These are phyloP conservation scores for Chionis minor DNA, from an alignment of 2,113 vertebrate species.

Conservation along the genomic window DNA sequence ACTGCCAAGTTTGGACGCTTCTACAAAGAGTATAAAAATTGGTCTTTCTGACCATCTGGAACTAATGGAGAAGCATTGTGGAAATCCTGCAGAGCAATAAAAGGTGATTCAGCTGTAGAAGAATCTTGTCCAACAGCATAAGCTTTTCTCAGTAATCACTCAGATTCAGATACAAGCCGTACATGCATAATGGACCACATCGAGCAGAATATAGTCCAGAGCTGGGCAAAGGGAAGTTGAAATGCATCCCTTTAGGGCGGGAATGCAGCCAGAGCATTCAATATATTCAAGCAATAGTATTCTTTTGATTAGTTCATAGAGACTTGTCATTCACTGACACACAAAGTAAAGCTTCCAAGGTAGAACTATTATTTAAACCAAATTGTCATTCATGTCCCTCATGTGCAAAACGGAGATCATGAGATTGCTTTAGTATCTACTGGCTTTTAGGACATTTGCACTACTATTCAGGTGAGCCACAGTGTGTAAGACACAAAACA, in stretches of 20 bases:
- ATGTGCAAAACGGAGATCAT: neutral
- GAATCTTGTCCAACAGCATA: neutral
- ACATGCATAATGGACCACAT: neutral
- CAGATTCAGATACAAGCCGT: neutral
- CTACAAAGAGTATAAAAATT: neutral
- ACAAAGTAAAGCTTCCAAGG: neutral
- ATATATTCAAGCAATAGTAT: neutral
- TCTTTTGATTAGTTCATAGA: neutral
- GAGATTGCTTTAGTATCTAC: neutral
- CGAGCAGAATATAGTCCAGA: neutral
- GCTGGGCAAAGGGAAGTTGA: neutral
- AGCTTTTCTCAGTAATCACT: neutral
- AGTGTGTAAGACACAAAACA: neutral
- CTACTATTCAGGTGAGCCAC: neutral
- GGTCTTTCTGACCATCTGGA: neutral
- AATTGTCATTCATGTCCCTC: neutral
- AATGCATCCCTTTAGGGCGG: neutral
- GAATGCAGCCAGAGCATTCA: neutral
- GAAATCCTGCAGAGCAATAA: constrained; percentile 17
- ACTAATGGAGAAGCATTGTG: neutral
- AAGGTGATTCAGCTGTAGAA: neutral
- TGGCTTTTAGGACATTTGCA: neutral
- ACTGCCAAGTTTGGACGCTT: neutral
- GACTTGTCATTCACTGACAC: neutral
- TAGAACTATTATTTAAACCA: neutral